These are phyloP conservation scores for Lepisosteus osseus DNA, from an alignment of 2,113 vertebrate genomes.

Conservation along the genomic window DNA sequence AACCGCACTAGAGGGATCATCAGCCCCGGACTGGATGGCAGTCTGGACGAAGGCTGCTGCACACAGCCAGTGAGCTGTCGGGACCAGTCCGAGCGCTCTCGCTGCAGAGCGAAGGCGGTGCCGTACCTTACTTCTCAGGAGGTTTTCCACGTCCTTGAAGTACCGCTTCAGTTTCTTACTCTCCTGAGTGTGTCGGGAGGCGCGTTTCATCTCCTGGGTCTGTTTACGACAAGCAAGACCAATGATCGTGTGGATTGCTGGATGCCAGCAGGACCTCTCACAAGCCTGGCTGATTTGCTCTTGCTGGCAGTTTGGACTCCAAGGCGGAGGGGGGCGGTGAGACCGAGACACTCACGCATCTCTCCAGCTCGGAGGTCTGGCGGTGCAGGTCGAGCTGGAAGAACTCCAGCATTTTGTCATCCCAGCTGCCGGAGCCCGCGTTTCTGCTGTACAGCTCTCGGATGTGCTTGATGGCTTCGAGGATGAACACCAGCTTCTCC, in stretches of 20 bases:
- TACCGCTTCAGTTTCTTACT: slow-evolving; percentile 44
- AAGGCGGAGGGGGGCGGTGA: too few relatives aligned
- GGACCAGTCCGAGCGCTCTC: too few relatives aligned
- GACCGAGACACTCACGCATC: slow-evolving; percentile 44
- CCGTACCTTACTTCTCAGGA: slow-evolving; percentile 16
- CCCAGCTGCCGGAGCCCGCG: slow-evolving; percentile 40
- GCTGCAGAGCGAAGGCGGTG: too few relatives aligned
- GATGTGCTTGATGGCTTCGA: slow-evolving; percentile 41
- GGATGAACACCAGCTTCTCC: slow-evolving; percentile 40
- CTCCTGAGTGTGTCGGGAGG: slow-evolving; percentile 19
- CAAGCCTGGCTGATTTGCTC: too few relatives aligned
- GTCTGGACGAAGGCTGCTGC: too few relatives aligned
- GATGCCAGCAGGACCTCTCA: too few relatives aligned
- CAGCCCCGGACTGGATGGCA: too few relatives aligned
- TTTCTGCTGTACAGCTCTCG: slow-evolving; percentile 36
- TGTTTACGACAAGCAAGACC: too few relatives aligned
- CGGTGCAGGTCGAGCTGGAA: slow-evolving; percentile 39
- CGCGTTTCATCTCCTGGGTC: not conserved
- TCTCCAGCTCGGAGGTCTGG: slow-evolving; percentile 34
- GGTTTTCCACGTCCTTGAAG: slow-evolving; percentile 38
- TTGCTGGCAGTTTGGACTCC: too few relatives aligned
- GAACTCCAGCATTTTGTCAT: slow-evolving; percentile 34
- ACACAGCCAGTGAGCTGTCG: too few relatives aligned
- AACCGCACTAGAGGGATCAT: too few relatives aligned
- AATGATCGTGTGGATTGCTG: too few relatives aligned